Evolutionary conservation across 37 sponge, comb jelly and placozoan genomes (phyloP).

Genomic region (Spongia lamella): DNA sequence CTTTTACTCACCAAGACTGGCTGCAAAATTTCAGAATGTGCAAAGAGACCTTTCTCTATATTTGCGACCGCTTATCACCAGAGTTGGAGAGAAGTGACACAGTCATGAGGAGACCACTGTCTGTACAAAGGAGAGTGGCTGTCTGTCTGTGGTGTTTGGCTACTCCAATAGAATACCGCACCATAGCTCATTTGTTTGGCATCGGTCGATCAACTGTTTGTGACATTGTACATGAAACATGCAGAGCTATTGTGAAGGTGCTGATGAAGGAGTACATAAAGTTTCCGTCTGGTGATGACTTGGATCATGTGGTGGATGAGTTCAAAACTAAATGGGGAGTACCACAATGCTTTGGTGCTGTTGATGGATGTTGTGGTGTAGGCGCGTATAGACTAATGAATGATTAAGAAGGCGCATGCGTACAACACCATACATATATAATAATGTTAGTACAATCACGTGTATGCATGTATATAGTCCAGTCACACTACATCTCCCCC

Average conservation of each 20-base stretch:
- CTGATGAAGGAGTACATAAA: constrained; percentile 11
- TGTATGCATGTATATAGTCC: too few species aligned
- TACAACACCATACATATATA: too few species aligned
- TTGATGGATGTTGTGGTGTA: too few species aligned
- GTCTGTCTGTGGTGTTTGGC: constrained; percentile 34
- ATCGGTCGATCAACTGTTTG: constrained; percentile 32
- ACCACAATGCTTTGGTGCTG: too few species aligned
- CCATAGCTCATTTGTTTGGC: too few species aligned
- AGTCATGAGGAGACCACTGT: not conserved
- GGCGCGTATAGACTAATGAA: too few species aligned
- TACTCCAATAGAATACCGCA: constrained; percentile 33
- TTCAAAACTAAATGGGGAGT: constrained; percentile 13
- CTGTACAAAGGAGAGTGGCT: constrained; percentile 26
- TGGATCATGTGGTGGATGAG: constrained; percentile 1
- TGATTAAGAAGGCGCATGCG: too few species aligned
- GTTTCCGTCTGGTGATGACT: constrained; percentile 21
- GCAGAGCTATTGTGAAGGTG: constrained; percentile 21
- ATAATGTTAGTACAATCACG: too few species aligned
- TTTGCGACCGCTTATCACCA: constrained; percentile 9
- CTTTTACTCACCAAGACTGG: constrained; percentile 24
- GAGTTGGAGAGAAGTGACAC: not conserved
- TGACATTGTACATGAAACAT: constrained; percentile 29
- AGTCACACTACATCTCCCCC: too few species aligned
- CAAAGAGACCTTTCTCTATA: constrained; percentile 10
- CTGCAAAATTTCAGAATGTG: constrained; percentile 42